Percentiles rank a stretch among this genome's conserved stretches.
These are phyloP conservation scores for Microhierax caerulescens DNA, from an alignment of 2,797 vertebrate genomes.

Conservation along the genomic window DNA sequence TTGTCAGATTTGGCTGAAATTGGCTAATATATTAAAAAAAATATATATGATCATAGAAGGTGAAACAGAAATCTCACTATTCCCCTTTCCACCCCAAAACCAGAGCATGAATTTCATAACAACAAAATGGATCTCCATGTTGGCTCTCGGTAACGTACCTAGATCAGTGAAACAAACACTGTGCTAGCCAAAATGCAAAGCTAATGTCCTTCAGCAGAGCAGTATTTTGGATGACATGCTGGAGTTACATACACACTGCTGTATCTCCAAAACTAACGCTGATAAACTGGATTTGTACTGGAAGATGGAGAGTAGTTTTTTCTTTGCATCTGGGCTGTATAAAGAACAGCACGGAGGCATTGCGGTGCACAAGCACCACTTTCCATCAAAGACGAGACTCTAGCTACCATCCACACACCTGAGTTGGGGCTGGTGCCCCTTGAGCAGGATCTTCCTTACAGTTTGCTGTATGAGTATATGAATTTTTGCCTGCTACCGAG, in stretches of 20 bases:
- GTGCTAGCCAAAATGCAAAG: not conserved
- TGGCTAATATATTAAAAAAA: not conserved
- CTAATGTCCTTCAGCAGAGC: not conserved
- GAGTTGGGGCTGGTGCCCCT: not conserved
- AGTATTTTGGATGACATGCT: not conserved
- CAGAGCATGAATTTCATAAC: not conserved
- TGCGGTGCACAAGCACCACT: fast-evolving
- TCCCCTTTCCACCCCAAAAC: not conserved
- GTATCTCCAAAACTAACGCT: not conserved
- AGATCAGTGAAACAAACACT: not conserved
- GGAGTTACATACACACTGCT: not conserved
- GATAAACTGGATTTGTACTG: not conserved
- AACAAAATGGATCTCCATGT: not conserved
- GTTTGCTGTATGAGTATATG: not conserved
- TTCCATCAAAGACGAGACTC: not conserved
- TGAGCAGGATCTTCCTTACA: not conserved
- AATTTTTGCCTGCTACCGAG: not conserved
- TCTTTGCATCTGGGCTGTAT: not conserved
- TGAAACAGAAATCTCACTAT: not conserved
- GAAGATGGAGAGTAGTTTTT: not conserved
- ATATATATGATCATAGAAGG: fast-evolving
- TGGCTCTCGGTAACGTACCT: not conserved
- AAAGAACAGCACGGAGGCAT: not conserved
- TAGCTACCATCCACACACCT: not conserved
- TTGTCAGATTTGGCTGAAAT: not conserved